Base-by-base conservation (phyloP, 1,140 invertebrate species). In the Gryon sp. region DNA sequence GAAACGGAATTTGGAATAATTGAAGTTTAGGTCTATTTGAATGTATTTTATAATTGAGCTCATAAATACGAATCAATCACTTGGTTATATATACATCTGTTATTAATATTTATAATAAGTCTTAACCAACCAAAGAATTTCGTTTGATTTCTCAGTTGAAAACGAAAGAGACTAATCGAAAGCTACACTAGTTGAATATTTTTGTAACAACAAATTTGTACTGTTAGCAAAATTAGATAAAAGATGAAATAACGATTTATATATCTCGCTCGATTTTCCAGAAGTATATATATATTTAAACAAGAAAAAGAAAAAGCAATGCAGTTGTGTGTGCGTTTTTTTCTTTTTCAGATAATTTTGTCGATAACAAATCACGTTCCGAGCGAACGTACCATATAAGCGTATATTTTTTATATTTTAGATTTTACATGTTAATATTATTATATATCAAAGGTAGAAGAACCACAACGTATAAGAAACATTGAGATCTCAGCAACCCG, bases 71-170 rank as follows among this genome's bases (percentile, higher is more conserved):
- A 76, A 80, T 79, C 79, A 73, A 82, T 80, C 69, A 73, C 30
- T 34, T 70, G 72, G 43, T 50, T 62, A 50, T 4, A 16, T 79
- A 69, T 78, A 38, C 40, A n/a, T n/a, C n/a, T n/a, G n/a, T 50
- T 74, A 76, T 73, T 80, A 70, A 80, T 83, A 63, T 22, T 65
- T 81, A 50, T 79, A 81, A 12, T 84, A 83, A 84, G 77, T 70
- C 72, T 46, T 50, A n/a, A 75, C 28, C 74, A 81, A 83, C 83
- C 83, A 84, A 84, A 84, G 83, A 84, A 80, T 52, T 53, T 68
- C 24, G 60, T 52, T 68, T 57, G 41, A 69, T 48, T 46, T 57
- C 7, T 55, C 11, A 9, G 6, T 53, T 40, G 16, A 46, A 41
- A 24, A 36, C 12, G 34, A 34, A 43, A 59, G 18, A 60, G 38